phyloP scores from a whole-genome alignment of 2,797 vertebrate genomes.

The Sebastes matsubarae region DNA sequence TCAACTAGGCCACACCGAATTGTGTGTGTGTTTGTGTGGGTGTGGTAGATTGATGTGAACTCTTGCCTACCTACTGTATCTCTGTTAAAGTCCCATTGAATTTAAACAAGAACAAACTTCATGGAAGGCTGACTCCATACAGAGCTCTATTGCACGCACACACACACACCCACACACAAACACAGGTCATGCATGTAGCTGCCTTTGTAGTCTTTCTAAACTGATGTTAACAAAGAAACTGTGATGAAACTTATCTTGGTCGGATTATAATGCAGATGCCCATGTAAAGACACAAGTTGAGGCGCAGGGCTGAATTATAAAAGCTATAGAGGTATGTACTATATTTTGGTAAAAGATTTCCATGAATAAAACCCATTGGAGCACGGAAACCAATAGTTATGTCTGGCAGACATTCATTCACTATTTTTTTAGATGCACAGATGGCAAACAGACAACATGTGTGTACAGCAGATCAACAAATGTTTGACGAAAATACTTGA shows the following conservation, averaged over 20 bases:
- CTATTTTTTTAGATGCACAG: neutral
- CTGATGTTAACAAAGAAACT: too few relatives aligned
- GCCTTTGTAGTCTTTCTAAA: conserved; percentile 2
- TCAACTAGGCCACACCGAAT: too few relatives aligned
- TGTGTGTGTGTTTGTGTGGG: too few relatives aligned
- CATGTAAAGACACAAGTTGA: neutral
- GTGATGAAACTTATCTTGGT: conserved; percentile 8
- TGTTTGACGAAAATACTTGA: neutral
- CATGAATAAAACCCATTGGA: neutral
- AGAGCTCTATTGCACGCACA: neutral
- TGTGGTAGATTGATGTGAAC: neutral
- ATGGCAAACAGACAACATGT: neutral
- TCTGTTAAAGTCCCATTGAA: neutral
- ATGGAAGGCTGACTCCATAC: neutral
- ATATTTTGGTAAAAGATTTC: neutral
- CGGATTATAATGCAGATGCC: neutral
- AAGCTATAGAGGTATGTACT: neutral
- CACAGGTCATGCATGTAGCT: neutral
- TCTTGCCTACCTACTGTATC: neutral
- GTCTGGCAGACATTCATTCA: neutral
- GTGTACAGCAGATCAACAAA: neutral
- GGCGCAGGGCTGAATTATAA: neutral
- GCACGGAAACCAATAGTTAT: neutral
- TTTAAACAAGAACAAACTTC: neutral
- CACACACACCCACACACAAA: neutral